These are phyloP conservation scores for Drosophila sechellia DNA, from an alignment of 1,140 invertebrate species.

Conservation along the genomic window DNA sequence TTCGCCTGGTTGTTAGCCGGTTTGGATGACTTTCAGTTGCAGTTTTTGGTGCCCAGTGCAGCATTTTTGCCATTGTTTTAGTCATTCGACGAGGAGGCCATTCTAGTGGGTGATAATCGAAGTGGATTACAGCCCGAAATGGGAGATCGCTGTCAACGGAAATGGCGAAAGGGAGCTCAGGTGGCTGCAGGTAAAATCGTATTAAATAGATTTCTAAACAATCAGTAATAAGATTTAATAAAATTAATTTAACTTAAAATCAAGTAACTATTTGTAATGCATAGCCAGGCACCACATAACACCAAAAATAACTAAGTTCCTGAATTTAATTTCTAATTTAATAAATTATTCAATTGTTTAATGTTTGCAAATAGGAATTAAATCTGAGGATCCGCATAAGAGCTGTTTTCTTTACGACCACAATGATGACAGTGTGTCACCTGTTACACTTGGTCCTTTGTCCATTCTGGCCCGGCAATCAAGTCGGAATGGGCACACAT, in stretches of 20 bases:
- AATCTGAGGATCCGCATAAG: neutral
- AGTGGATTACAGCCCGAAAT: slow-evolving; percentile 21
- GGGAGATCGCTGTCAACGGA: slow-evolving; percentile 7
- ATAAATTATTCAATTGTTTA: too few species aligned
- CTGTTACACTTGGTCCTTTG: slow-evolving; percentile 19
- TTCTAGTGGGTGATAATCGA: slow-evolving; percentile 24
- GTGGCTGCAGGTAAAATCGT: neutral
- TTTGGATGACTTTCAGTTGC: slow-evolving; percentile 36
- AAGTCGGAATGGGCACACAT: slow-evolving; percentile 34
- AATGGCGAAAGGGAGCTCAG: slow-evolving; percentile 4
- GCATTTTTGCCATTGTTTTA: slow-evolving; percentile 37
- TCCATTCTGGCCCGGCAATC: slow-evolving; percentile 47
- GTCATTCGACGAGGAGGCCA: slow-evolving; percentile 14
- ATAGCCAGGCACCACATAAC: too few species aligned
- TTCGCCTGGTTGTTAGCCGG: slow-evolving; percentile 11
- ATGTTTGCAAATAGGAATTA: neutral
- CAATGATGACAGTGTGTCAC: slow-evolving; percentile 31
- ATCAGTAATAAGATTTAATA: too few species aligned
- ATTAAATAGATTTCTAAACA: neutral
- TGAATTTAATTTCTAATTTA: too few species aligned
- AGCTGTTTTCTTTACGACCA: slow-evolving; percentile 1
- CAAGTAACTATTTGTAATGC: too few species aligned
- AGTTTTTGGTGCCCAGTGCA: slow-evolving; percentile 16
- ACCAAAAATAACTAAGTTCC: too few species aligned
- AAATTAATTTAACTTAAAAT: too few species aligned